These are phyloP conservation scores for Butorides virescens DNA, from an alignment of 2,113 vertebrate genomes.

Conservation along the genomic window DNA sequence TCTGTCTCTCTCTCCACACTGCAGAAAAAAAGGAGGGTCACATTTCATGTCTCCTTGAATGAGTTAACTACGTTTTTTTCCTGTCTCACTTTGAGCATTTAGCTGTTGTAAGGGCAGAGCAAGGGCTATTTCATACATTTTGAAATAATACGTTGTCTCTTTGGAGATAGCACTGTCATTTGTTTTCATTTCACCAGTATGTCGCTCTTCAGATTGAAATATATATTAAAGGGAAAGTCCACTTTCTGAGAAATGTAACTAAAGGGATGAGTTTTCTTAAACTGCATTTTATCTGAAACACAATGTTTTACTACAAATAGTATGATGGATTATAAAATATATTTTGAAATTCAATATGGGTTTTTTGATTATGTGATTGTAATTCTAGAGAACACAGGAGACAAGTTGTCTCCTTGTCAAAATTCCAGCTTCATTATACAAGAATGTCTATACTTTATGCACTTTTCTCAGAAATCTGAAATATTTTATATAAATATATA, in stretches of 20 bases:
- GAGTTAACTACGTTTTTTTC: constrained; percentile 37
- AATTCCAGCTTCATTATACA: constrained; percentile 38
- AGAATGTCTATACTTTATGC: constrained; percentile 32
- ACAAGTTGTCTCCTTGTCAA: background rate
- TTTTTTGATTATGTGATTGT: constrained; percentile 44
- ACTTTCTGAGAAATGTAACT: constrained; percentile 56
- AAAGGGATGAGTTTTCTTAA: constrained; percentile 58
- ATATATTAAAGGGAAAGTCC: constrained; percentile 71
- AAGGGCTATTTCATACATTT: constrained; percentile 62
- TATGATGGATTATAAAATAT: constrained; percentile 9
- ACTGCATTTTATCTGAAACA: constrained; percentile 36
- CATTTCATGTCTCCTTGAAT: constrained; percentile 38
- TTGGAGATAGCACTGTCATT: constrained; percentile 68
- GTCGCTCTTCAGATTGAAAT: constrained; percentile 70
- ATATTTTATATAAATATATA: background rate
- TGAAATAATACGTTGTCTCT: constrained; percentile 73
- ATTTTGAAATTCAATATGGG: constrained; percentile 43
- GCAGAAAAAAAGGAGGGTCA: background rate
- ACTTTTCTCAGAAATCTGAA: constrained; percentile 20
- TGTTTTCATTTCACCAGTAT: constrained; percentile 75
- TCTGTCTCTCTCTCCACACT: background rate
- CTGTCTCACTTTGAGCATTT: constrained; percentile 59
- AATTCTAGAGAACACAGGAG: background rate
- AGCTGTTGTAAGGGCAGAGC: constrained; percentile 57
- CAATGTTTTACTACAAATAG: constrained; percentile 4